Percentiles rank a stretch among this genome's conserved stretches.
phyloP scores from a whole-genome alignment of 1,140 invertebrate species.

The Drosophila navojoa region DNA sequence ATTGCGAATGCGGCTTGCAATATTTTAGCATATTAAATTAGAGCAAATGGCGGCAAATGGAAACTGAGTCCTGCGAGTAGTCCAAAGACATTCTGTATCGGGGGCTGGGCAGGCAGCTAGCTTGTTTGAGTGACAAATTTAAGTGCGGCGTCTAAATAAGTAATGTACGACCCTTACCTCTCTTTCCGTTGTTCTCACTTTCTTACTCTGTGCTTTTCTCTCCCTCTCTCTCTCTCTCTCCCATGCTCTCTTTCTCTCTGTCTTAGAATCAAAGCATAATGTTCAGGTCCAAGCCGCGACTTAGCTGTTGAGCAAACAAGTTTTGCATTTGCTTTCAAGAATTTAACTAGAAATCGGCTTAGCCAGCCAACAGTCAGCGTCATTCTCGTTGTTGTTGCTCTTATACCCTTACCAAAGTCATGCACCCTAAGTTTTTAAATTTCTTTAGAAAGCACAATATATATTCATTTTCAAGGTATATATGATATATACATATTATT shows the following conservation, averaged over 20 bases:
- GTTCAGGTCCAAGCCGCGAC: slow-evolving; percentile 52
- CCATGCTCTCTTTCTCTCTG: not conserved
- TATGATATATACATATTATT: not conserved
- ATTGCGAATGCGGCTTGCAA: slow-evolving; percentile 59
- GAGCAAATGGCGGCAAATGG: slow-evolving; percentile 64
- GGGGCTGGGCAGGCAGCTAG: slow-evolving; percentile 12
- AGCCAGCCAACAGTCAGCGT: slow-evolving; percentile 33
- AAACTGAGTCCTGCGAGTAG: slow-evolving; percentile 8
- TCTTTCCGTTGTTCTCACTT: not conserved
- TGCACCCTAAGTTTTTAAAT: slow-evolving; percentile 1
- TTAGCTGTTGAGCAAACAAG: slow-evolving; percentile 77
- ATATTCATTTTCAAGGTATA: no score
- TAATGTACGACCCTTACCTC: slow-evolving; percentile 44
- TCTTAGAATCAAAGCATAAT: slow-evolving; percentile 50
- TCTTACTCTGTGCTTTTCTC: not conserved
- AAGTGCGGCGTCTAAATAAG: slow-evolving; percentile 74
- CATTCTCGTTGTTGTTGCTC: slow-evolving; percentile 44
- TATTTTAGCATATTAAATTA: slow-evolving; percentile 82
- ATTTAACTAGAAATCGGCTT: slow-evolving; percentile 73
- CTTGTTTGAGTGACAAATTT: slow-evolving; percentile 72
- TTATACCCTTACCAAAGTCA: slow-evolving; percentile 35
- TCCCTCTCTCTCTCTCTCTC: not conserved
- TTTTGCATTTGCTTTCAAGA: slow-evolving; percentile 77
- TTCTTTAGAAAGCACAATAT: no score
- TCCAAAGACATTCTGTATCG: slow-evolving; percentile 17